These are phyloP conservation scores for Amblyteles armatorius DNA, from an alignment of 2,888 invertebrate genomes.

Conservation along the genomic window DNA sequence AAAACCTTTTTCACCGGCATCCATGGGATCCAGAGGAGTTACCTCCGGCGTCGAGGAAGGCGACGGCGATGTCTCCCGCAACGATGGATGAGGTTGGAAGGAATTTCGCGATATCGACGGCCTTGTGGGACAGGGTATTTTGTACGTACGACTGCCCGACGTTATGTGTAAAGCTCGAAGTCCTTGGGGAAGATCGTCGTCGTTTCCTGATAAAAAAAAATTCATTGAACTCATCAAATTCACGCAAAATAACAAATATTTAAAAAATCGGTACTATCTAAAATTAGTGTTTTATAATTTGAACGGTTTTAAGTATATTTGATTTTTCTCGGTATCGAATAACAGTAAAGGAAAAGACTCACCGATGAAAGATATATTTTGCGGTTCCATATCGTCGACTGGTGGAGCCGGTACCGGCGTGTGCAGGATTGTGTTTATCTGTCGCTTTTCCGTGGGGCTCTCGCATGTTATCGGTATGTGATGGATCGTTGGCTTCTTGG, in stretches of 20 bases:
- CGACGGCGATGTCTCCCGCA: conserved; percentile 83
- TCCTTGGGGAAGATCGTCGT: conserved; percentile 86
- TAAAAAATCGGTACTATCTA: too few species aligned
- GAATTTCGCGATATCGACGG: conserved; percentile 90
- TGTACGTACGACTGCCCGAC: conserved; percentile 94
- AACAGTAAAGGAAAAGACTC: conserved; percentile 79
- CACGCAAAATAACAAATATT: neutral
- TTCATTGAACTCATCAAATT: neutral
- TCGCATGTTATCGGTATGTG: conserved; percentile 81
- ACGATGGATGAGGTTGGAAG: conserved; percentile 87
- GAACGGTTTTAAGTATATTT: neutral
- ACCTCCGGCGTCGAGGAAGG: conserved; percentile 84
- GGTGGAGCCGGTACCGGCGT: conserved; percentile 89
- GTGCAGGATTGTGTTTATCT: conserved; percentile 83
- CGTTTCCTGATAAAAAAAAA: conserved; percentile 75
- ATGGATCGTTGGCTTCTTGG: conserved; percentile 82
- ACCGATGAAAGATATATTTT: conserved; percentile 96
- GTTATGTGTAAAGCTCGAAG: conserved; percentile 93
- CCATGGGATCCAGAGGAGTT: conserved; percentile 84
- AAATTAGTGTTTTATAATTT: neutral
- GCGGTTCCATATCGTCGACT: conserved; percentile 96
- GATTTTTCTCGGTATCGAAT: neutral
- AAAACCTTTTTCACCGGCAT: conserved; percentile 91
- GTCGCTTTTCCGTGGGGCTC: conserved; percentile 82
- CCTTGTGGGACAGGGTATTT: conserved; percentile 95